Evolutionary conservation across 1,140 invertebrate species (phyloP).

Genomic region (Drosophila lini): DNA sequence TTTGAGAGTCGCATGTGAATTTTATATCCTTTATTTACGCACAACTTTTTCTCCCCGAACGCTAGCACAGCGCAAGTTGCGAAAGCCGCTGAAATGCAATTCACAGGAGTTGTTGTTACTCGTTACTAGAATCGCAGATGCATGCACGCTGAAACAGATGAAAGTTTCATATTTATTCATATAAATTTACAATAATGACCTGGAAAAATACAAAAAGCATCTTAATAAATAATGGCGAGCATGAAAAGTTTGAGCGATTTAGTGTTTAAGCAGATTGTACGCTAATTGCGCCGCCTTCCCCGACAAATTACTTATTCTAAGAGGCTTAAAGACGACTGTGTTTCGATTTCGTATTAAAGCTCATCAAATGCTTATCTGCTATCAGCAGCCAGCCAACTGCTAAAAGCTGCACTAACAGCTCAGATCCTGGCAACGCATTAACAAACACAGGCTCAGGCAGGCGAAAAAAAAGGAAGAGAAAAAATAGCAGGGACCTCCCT

Average conservation of each 20-base stretch:
- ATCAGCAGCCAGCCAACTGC: slow-evolving; percentile 77
- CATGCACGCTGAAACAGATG: slow-evolving; percentile 6
- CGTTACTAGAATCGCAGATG: slow-evolving; percentile 13
- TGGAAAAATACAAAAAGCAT: background rate
- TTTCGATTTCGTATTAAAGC: slow-evolving; percentile 72
- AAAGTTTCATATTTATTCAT: slow-evolving; percentile 29
- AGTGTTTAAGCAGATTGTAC: slow-evolving; percentile 44
- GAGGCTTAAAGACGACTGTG: slow-evolving; percentile 50
- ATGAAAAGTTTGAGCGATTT: slow-evolving; percentile 16
- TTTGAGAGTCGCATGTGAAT: slow-evolving; percentile 29
- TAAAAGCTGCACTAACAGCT: slow-evolving; percentile 50
- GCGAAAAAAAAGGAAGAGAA: slow-evolving; percentile 18
- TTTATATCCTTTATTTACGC: slow-evolving; percentile 51
- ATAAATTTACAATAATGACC: slow-evolving; percentile 18
- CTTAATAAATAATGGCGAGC: slow-evolving; percentile 4
- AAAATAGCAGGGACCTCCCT: background rate
- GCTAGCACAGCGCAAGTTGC: background rate
- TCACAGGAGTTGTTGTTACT: slow-evolving; percentile 4
- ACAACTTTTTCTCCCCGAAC: slow-evolving; percentile 27
- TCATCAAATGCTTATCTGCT: slow-evolving; percentile 81
- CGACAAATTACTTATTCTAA: slow-evolving; percentile 51
- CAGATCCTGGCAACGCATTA: slow-evolving; percentile 40
- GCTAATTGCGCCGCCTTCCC: slow-evolving; percentile 45
- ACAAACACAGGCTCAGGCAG: slow-evolving; percentile 28
- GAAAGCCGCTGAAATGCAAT: slow-evolving; percentile 33